Conservation (phyloP, 2,797 vertebrate genomes). For the Percopsis omiscomaycus region DNA sequence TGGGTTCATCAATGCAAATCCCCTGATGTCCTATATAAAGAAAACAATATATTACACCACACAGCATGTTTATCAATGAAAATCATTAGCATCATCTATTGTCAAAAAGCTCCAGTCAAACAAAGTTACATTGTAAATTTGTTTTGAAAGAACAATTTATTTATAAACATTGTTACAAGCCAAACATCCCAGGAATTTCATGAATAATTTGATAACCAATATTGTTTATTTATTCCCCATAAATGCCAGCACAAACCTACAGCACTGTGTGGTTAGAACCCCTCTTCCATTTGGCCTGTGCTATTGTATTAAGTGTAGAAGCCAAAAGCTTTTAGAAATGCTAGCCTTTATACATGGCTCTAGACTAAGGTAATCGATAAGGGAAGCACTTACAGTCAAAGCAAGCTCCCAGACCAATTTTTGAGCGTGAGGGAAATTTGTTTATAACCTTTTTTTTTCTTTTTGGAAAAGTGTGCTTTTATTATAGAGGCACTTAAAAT, state of each 20-base stretch:
- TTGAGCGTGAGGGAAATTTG: slow-evolving; percentile 60
- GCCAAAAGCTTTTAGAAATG: slow-evolving; percentile 40
- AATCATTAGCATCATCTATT: too few species aligned
- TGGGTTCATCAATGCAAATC: too few species aligned
- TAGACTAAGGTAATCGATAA: slow-evolving; percentile 61
- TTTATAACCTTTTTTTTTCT: slow-evolving; percentile 58
- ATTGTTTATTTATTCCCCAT: not conserved
- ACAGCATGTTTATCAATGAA: too few species aligned
- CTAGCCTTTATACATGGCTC: slow-evolving; percentile 38
- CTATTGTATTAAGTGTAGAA: slow-evolving; percentile 39
- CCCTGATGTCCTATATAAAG: too few species aligned
- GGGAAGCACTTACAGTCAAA: slow-evolving; percentile 60
- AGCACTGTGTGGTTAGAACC: not conserved
- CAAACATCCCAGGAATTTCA: too few species aligned
- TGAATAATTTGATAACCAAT: too few species aligned
- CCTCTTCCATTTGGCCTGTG: slow-evolving; percentile 3
- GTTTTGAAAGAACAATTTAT: too few species aligned
- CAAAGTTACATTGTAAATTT: too few species aligned
- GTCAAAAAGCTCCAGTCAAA: too few species aligned
- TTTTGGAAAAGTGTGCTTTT: slow-evolving; percentile 66
- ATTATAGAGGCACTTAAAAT: slow-evolving; percentile 68
- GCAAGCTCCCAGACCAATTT: slow-evolving; percentile 53
- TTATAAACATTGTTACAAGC: too few species aligned
- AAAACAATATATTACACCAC: too few species aligned
- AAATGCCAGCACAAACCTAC: not conserved